These are phyloP conservation scores for Arenaria interpres DNA, from an alignment of 2,113 vertebrate genomes.

Conservation along the genomic window DNA sequence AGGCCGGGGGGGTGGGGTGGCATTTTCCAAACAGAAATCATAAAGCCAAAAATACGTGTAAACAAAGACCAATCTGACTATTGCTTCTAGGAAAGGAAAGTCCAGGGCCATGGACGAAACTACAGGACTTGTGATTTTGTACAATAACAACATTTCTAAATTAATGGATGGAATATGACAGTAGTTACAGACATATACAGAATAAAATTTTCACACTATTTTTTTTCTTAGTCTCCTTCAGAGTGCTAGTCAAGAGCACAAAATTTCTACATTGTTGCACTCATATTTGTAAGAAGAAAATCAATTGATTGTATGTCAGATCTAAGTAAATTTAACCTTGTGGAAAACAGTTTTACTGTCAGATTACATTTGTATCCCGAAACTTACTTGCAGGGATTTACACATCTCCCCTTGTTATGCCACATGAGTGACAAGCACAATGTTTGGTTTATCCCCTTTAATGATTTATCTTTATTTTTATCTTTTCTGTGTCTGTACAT, in stretches of 20 bases:
- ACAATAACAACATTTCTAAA: not conserved
- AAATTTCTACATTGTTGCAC: not conserved
- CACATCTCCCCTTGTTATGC: not conserved
- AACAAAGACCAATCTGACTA: not conserved
- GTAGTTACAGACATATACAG: not conserved
- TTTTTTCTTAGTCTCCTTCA: not conserved
- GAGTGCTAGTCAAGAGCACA: not conserved
- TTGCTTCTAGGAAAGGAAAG: not conserved
- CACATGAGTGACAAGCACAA: not conserved
- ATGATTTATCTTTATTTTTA: not conserved
- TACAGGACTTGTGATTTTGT: not conserved
- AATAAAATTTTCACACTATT: not conserved
- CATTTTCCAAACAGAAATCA: not conserved
- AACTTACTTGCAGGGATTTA: not conserved
- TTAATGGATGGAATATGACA: not conserved
- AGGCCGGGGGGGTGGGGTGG: accelerated
- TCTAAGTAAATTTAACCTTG: not conserved
- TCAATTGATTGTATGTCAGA: not conserved
- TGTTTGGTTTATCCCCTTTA: not conserved
- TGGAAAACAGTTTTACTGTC: not conserved
- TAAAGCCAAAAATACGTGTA: not conserved
- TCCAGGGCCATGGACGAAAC: not conserved
- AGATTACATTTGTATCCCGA: not conserved
- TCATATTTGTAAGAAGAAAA: not conserved
- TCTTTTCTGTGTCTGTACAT: not conserved